These are phyloP conservation scores for Sinelater perroti DNA, from an alignment of 2,888 invertebrate species.

Conservation along the genomic window DNA sequence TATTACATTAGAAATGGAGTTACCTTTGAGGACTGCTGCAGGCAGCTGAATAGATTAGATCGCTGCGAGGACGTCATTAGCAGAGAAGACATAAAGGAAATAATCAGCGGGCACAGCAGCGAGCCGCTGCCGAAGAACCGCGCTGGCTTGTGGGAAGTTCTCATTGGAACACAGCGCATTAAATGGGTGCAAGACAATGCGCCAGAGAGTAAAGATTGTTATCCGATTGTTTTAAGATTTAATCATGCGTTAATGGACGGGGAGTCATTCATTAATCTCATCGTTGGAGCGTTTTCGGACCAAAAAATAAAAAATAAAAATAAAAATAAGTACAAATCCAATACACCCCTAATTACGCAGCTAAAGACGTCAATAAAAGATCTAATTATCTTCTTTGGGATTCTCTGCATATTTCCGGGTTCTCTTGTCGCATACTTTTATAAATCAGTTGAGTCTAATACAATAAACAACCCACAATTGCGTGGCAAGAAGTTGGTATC, in stretches of 20 bases:
- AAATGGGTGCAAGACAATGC: slow-evolving; percentile 42
- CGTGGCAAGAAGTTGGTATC: slow-evolving; percentile 1
- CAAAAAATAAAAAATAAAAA: not conserved
- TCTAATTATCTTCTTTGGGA: no score
- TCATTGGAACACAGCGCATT: slow-evolving; percentile 54
- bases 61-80: not conserved
- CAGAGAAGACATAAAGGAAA: not conserved
- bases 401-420: not conserved
- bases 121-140: slow-evolving; percentile 60
- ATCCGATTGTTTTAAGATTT: slow-evolving; percentile 63
- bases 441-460: not conserved
- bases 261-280: slow-evolving; percentile 62
- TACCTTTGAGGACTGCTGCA: slow-evolving; percentile 7
- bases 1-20: slow-evolving; percentile 3
- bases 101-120: slow-evolving; percentile 29
- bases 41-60: not conserved
- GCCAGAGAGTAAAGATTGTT: slow-evolving; percentile 33
- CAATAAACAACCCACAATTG: slow-evolving; percentile 3
- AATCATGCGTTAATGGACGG: slow-evolving; percentile 68
- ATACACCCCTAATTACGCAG: not conserved
- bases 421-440: not conserved
- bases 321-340: not conserved
- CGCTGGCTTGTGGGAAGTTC: slow-evolving; percentile 64
- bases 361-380: no score
- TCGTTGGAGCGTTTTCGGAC: slow-evolving; percentile 42